phyloP scores from a whole-genome alignment of 92 coral and sea anemone genomes.

The Phenganax subtilis region DNA sequence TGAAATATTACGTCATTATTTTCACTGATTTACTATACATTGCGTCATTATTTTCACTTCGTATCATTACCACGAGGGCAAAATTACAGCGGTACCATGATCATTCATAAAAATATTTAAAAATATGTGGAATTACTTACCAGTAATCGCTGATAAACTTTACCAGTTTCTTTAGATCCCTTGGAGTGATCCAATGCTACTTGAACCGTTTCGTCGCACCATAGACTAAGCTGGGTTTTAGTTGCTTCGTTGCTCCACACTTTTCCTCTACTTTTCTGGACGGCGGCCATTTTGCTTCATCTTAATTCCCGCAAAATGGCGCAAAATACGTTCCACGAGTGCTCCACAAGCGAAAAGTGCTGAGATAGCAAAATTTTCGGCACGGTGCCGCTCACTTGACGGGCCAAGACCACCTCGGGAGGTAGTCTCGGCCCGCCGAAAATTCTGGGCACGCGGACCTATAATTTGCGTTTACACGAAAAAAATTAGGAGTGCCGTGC shows the following conservation, averaged over 20 bases:
- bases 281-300: background rate
- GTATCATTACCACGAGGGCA: too few relatives aligned
- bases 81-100: too few relatives aligned
- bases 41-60: too few relatives aligned
- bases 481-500: too few relatives aligned
- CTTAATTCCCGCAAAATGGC: background rate
- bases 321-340: background rate
- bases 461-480: too few relatives aligned
- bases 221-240: background rate
- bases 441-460: too few relatives aligned
- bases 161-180: background rate
- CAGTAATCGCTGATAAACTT: background rate
- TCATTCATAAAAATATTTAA: too few relatives aligned
- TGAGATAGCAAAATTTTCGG: background rate
- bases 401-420: background rate
- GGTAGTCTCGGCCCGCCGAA: too few relatives aligned
- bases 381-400: background rate
- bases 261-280: background rate
- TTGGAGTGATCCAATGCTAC: background rate
- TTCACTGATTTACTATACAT: too few relatives aligned
- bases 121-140: background rate
- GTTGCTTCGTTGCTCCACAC: background rate
- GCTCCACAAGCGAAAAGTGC: background rate
- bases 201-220: constrained; percentile 1
- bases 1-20: too few relatives aligned